A percentile compares a stretch with the other conserved stretches of the same genome.
phyloP scores from a whole-genome alignment of 2,113 vertebrate species.

The Dipodomys ordii region DNA sequence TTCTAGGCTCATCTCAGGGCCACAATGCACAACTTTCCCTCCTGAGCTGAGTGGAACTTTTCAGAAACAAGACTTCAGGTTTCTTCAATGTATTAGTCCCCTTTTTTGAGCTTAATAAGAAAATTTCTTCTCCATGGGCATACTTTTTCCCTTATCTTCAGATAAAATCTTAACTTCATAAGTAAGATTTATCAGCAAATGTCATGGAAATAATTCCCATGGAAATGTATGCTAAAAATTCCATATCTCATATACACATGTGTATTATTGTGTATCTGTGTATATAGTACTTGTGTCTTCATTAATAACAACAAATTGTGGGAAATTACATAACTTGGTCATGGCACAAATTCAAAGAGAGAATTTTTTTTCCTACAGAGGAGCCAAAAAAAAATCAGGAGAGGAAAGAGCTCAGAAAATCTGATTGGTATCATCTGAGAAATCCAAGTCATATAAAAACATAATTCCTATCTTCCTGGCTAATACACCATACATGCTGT shows the following conservation, averaged over 20 bases:
- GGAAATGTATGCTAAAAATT: not conserved
- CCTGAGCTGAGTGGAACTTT: not conserved
- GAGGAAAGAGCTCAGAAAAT: not conserved
- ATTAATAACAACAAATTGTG: not conserved
- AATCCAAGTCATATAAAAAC: too few species aligned
- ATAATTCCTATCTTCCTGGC: too few species aligned
- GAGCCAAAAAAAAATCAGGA: not conserved
- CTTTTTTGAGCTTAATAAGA: conserved; percentile 28
- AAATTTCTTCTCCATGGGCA: not conserved
- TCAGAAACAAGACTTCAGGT: not conserved
- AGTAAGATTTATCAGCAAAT: not conserved
- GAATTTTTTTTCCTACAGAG: not conserved
- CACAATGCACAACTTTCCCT: not conserved
- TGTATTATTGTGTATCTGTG: not conserved
- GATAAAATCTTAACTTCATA: not conserved
- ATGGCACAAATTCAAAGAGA: not conserved
- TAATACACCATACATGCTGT: too few species aligned
- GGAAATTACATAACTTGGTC: not conserved
- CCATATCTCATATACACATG: not conserved
- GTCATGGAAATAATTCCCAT: not conserved
- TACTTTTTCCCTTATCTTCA: not conserved
- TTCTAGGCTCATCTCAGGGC: not conserved
- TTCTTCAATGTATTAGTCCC: conserved; percentile 13
- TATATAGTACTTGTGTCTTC: not conserved
- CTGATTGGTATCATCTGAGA: too few species aligned